A percentile compares a stretch with the other conserved stretches of the same genome.
Conservation (phyloP, 64 coral and sea anemone genomes). For the Stylophora pistillata region DNA sequence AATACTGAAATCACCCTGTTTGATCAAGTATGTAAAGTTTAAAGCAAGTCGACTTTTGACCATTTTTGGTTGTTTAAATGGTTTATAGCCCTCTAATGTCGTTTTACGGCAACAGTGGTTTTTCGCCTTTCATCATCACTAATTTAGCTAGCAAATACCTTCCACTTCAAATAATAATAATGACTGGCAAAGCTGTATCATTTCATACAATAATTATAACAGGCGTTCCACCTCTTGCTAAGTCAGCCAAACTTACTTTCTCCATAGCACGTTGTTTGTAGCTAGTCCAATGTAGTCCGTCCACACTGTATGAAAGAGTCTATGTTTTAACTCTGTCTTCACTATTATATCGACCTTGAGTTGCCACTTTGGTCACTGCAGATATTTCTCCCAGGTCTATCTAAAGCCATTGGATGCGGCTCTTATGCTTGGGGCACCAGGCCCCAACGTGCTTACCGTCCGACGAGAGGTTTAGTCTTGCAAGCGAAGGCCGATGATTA, state of each 20-base stretch:
- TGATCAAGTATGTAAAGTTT: too few relatives aligned
- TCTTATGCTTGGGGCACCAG: constrained; percentile 31
- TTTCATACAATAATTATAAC: too few relatives aligned
- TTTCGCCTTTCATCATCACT: too few relatives aligned
- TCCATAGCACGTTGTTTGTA: constrained; percentile 29
- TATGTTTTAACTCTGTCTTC: constrained; percentile 35
- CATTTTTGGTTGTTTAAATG: too few relatives aligned
- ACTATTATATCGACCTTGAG: constrained; percentile 16
- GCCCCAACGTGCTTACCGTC: not conserved
- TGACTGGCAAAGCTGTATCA: too few relatives aligned
- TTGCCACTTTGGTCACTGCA: constrained; percentile 29
- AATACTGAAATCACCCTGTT: too few relatives aligned
- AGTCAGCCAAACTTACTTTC: not conserved
- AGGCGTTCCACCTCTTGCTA: too few relatives aligned
- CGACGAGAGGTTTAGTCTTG: constrained; percentile 1
- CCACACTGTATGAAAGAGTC: constrained; percentile 24
- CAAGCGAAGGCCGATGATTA: not conserved
- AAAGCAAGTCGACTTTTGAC: too few relatives aligned
- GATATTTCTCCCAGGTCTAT: constrained; percentile 49
- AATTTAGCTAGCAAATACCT: too few relatives aligned
- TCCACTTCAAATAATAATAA: too few relatives aligned
- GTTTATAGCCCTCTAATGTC: too few relatives aligned
- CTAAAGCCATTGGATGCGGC: constrained; percentile 59
- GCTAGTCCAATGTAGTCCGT: constrained; percentile 17
- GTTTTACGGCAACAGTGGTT: too few relatives aligned